Base-by-base conservation (phyloP, 2,113 vertebrate genomes). In the Podarcis cretensis region DNA sequence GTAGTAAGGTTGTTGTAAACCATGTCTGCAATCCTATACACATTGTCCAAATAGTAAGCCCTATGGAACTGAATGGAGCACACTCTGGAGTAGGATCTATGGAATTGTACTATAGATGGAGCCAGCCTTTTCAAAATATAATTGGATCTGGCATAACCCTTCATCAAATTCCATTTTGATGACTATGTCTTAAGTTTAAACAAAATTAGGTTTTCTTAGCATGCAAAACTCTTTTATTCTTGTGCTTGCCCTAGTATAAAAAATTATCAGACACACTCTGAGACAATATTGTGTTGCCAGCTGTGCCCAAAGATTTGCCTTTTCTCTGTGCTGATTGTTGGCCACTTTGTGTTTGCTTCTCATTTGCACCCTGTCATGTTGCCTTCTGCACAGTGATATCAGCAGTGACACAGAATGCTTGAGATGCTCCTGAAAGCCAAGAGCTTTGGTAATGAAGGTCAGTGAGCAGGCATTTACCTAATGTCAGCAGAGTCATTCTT, bases 401-500 rank as follows among this genome's bases (percentile, higher is more conserved):
- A 79, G 40, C 71, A 87, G 35, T 83, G 85, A 73, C 85, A 87
- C 66, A 71, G 21, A 90, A 83, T 87, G 89, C 81, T 71, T 78
- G 73, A 63, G 37, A 84, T 89, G 87, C 43, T 79, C 79, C 65
- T 88, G n/a, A 69, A 84, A 84, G 23, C 81, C 82, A 83, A 73
- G 81, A 35, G 85, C 85, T 83, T 84, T 79, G 35, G 65, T 73
- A 87, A 83, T 79, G 89, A 90, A 90, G 80, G 81, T 87, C 81
- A 87, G 32, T 87, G 85, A 84, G 69, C 81, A 83, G 69, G 65
- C 43, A 63, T 87, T 87, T 83, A 63, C 74, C 63, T 78, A 89
- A 71, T 71, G 74, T 35, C 35, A 57, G 25, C 5, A 57, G 57
- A 85, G 40, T 74, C 69, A 76, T 86, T 76, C 40, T 65, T 68